Percentiles rank a stretch among this genome's conserved stretches.
These are phyloP conservation scores for Hydropsyche betteni DNA, from an alignment of 2,888 invertebrate genomes.

Conservation along the genomic window DNA sequence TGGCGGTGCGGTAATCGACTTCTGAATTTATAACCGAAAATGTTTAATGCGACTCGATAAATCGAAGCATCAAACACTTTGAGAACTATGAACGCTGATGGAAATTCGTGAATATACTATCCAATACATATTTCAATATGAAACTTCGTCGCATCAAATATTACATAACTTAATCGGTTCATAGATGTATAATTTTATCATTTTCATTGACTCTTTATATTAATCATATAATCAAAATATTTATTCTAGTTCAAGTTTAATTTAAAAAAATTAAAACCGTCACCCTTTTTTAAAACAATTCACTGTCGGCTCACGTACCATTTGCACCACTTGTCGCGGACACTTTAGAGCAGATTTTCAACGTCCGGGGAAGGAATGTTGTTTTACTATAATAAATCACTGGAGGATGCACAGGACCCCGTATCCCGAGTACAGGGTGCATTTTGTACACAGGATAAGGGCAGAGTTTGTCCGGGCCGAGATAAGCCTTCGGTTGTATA, in stretches of 20 bases:
- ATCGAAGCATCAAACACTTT: conserved; percentile 25
- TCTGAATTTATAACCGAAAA: conserved; percentile 23
- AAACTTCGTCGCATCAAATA: no score
- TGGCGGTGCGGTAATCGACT: conserved; percentile 24
- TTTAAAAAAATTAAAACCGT: neutral
- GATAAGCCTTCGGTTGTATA: conserved; percentile 45
- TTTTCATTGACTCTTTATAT: neutral
- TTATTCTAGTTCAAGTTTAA: neutral
- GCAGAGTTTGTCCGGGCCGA: conserved; percentile 40
- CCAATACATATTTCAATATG: no score
- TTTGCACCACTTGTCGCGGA: neutral
- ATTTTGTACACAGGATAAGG: conserved; percentile 20
- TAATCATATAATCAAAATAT: no score
- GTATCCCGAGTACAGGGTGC: conserved; percentile 25
- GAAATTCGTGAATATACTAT: no score
- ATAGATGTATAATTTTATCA: neutral
- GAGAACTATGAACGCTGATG: neutral
- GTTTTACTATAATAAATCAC: conserved; percentile 21
- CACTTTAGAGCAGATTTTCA: conserved; percentile 4
- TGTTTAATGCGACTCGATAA: conserved; percentile 29
- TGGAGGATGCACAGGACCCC: neutral
- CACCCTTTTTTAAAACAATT: neutral
- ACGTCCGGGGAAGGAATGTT: neutral
- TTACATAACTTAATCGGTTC: neutral
- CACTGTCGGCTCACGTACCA: conserved; percentile 4